These are phyloP conservation scores for Lucinisca nassula DNA, from an alignment of 2,888 invertebrate species.

Conservation along the genomic window DNA sequence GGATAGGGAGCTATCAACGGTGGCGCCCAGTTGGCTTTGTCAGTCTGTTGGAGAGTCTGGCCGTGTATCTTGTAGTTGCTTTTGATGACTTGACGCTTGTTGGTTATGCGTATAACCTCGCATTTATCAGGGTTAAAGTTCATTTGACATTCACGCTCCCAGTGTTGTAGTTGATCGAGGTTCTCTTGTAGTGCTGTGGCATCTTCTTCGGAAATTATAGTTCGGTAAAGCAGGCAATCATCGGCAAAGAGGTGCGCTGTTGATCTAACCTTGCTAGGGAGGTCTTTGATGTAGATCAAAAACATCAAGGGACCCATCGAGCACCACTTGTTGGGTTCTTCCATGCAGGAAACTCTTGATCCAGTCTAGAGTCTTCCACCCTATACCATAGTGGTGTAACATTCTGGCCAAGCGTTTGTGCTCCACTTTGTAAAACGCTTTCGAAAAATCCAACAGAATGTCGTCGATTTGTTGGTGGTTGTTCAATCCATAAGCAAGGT, in stretches of 20 bases:
- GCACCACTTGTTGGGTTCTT: no score
- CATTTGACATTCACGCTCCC: not conserved
- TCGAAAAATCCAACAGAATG: no score
- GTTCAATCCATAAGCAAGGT: no score
- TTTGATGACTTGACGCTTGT: not conserved
- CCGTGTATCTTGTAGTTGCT: not conserved
- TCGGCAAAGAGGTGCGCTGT: not conserved
- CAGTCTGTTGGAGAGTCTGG: conserved; percentile 28
- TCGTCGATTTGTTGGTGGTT: no score
- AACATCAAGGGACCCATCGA: conserved; percentile 4
- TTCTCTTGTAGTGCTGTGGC: not conserved
- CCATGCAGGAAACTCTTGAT: no score
- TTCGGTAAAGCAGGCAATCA: not conserved
- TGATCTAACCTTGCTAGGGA: not conserved
- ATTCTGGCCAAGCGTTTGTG: no score
- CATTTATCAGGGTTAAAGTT: not conserved
- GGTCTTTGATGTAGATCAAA: conserved; percentile 2
- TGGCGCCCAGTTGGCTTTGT: conserved; percentile 53
- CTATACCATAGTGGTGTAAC: no score
- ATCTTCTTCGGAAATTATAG: not conserved
- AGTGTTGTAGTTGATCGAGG: not conserved
- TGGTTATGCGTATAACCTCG: not conserved
- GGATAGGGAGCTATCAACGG: conserved; percentile 32
- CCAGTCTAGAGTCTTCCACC: no score
- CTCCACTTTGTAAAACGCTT: no score